A percentile compares a stretch with the other conserved stretches of the same genome.
phyloP scores from a whole-genome alignment of 2,888 invertebrate genomes.

The Apamea sordens region DNA sequence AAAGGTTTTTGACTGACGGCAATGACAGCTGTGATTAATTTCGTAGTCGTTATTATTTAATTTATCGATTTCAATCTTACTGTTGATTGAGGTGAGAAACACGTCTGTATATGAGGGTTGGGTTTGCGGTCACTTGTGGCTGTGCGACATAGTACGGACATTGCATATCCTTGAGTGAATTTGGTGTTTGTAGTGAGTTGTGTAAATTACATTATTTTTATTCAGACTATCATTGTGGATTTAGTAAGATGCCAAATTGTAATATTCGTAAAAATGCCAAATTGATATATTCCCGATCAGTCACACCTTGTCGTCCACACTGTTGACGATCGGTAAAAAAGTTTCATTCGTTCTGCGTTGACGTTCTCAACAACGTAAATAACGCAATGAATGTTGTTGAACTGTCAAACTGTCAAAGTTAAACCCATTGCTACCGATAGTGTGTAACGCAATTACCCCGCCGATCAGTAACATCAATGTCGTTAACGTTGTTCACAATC shows the following conservation, averaged over 20 bases:
- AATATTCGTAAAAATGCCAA: too few species aligned
- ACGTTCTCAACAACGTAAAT: too few species aligned
- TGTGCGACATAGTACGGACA: background rate
- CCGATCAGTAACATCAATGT: background rate
- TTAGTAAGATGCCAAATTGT: background rate
- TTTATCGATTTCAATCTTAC: conserved; percentile 2
- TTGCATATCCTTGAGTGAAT: conserved; percentile 3
- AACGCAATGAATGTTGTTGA: too few species aligned
- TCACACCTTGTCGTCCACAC: background rate
- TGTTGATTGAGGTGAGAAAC: conserved; percentile 1
- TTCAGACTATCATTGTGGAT: background rate
- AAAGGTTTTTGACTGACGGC: conserved; percentile 18
- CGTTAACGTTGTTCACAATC: background rate
- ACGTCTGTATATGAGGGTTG: background rate
- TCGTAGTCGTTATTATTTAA: background rate
- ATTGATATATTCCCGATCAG: background rate
- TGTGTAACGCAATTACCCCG: too few species aligned
- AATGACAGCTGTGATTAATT: conserved; percentile 27
- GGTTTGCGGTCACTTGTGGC: conserved; percentile 13
- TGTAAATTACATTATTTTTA: background rate
- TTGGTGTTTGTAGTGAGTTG: conserved; percentile 11
- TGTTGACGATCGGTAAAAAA: background rate
- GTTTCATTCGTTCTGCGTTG: background rate
- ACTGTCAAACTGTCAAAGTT: too few species aligned
- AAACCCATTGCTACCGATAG: too few species aligned